Evolutionary conservation across 1,140 invertebrate species (phyloP).

Genomic region (Frieseomelitta varia): DNA sequence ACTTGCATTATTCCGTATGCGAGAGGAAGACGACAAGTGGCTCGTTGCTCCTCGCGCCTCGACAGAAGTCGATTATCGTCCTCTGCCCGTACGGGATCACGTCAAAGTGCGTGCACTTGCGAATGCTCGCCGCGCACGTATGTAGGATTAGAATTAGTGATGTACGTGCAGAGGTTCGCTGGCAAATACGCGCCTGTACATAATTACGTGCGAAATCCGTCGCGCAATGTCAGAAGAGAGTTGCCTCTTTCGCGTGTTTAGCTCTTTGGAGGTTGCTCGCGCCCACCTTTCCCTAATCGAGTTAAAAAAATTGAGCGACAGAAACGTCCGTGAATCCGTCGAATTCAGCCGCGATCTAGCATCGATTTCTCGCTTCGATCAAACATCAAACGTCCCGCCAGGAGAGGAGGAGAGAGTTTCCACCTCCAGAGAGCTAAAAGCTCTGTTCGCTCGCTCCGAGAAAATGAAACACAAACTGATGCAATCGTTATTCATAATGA

Average conservation of each 20-base stretch:
- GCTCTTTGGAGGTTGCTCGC: constrained; percentile 20
- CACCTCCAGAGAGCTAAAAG: constrained; percentile 34
- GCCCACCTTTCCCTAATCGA: too few species aligned
- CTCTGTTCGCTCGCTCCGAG: neutral
- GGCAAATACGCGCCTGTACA: constrained; percentile 50
- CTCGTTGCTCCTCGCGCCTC: constrained; percentile 25
- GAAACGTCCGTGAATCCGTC: too few species aligned
- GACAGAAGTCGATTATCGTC: constrained; percentile 35
- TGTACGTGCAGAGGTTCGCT: constrained; percentile 40
- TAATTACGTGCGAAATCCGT: constrained; percentile 53
- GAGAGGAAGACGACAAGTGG: constrained; percentile 40
- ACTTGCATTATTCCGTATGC: neutral
- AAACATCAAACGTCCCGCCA: too few species aligned
- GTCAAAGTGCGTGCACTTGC: constrained; percentile 28
- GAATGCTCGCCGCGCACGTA: constrained; percentile 8
- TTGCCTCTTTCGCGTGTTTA: constrained; percentile 29
- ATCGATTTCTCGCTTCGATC: too few species aligned
- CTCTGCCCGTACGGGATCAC: constrained; percentile 38
- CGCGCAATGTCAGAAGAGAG: constrained; percentile 53
- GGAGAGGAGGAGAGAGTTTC: too few species aligned
- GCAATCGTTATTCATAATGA: constrained; percentile 43
- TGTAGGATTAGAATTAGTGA: constrained; percentile 44
- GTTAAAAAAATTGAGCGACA: too few species aligned
- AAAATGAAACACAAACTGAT: constrained; percentile 33
- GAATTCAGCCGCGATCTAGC: too few species aligned